Evolutionary conservation across 2,113 vertebrate species (phyloP), one percentile per base, ranked within the genome.

Genomic region (Perognathus longimembris): DNA sequence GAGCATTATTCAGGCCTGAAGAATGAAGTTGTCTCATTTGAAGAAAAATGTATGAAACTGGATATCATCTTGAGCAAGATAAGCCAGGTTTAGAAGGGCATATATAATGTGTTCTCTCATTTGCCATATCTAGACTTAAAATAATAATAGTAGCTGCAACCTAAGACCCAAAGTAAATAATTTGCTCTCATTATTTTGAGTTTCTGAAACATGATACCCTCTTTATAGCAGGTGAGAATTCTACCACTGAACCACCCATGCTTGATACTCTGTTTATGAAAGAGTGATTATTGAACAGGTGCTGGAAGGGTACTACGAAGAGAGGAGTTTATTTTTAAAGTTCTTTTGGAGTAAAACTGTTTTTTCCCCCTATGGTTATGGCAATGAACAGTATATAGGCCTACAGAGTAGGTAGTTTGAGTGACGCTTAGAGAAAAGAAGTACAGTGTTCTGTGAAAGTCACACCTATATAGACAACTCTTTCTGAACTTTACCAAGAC

Each of bases 311-410:
- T 81, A 28, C 20, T 45, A 4, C 63, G n/a, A 85, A 64, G 92
- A 89, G 82, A 82, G 30, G 64, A 83, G 36, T 88, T 93, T 90
- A 74, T 64, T 84, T 94, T 89, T 59, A 63, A 88, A 87, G 45
- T 61, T 88, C 85, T 96, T 54, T 79, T 94, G 85, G 75, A 84
- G 34, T 87, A 63, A 12, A 89, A 40, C 73, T 32, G 8, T 75
- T 90, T 12, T 82, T 94, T 83, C 57, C n/a, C n/a, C n/a, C 34
- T 61, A 11, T 74, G 42, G 42, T 40, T 63, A 26, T 76, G 73
- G 59, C 34, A 88, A 9, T 1, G 3, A 57, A 42, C 63, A 76
- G 28, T 24, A 3, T 61, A 34, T 73, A 54, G 79, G 6, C 32
- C 24, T 61, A 28, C 20, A 76, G 12, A 75, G 9, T 81, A 73